Evolutionary conservation across 2,888 invertebrate genomes (phyloP).

Genomic region (Drosophila mimetica): DNA sequence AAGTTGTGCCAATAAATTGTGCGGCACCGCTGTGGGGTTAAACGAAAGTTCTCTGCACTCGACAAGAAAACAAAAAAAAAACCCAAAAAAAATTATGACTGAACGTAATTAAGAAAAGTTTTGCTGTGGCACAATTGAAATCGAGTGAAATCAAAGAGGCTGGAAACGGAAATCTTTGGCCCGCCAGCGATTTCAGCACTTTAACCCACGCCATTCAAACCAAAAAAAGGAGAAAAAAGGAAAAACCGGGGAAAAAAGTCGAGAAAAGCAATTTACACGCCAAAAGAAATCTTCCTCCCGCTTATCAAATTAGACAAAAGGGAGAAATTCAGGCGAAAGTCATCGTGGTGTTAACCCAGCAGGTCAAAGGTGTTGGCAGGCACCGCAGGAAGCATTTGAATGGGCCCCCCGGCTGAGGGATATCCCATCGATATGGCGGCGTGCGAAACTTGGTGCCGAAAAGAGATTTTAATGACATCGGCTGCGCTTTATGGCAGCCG

Average conservation of each 20-base stretch:
- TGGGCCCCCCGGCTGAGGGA: conserved; percentile 55
- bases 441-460: conserved; percentile 53
- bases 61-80: conserved; percentile 42
- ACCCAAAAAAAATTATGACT: conserved; percentile 48
- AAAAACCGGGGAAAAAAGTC: background rate
- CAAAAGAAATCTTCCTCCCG: conserved; percentile 42
- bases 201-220: conserved; percentile 36
- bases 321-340: conserved; percentile 50
- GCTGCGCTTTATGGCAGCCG: conserved; percentile 73
- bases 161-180: conserved; percentile 26
- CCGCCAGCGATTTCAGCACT: conserved; percentile 52
- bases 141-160: conserved; percentile 37
- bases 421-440: conserved; percentile 60
- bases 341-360: conserved; percentile 5
- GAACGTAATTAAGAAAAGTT: conserved; percentile 67
- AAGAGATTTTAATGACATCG: conserved; percentile 78
- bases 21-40: conserved; percentile 44
- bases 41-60: conserved; percentile 49
- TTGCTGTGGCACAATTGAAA: conserved; percentile 59
- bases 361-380: conserved; percentile 69
- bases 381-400: conserved; percentile 56
- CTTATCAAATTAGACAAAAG: conserved; percentile 77
- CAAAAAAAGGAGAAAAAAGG: conserved; percentile 1
- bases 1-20: conserved; percentile 72
- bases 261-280: conserved; percentile 63